phyloP scores from a whole-genome alignment of 2,888 invertebrate genomes.

The Romanomermis culicivorax region DNA sequence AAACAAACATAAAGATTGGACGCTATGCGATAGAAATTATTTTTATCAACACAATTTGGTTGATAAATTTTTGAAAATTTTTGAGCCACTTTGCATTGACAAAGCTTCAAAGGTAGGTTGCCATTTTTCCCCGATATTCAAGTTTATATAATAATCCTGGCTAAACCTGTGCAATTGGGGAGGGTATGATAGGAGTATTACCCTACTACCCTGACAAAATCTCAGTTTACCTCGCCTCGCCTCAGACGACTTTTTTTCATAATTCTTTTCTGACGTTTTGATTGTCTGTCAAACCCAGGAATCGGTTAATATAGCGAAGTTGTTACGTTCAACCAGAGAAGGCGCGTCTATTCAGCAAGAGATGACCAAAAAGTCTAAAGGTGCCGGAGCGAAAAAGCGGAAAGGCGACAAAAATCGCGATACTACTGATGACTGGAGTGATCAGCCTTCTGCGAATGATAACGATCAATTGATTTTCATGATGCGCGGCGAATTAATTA shows the following conservation, averaged over 20 bases:
- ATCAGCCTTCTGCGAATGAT: not conserved
- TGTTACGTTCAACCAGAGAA: not conserved
- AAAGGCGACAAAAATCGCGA: not conserved
- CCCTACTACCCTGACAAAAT: too few species aligned
- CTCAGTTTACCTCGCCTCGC: too few species aligned
- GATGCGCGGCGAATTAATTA: constrained; percentile 1
- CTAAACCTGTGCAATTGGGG: not conserved
- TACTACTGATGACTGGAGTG: not conserved
- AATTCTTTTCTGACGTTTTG: too few species aligned
- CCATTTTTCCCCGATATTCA: too few species aligned
- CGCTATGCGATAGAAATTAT: not conserved
- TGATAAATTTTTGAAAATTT: not conserved
- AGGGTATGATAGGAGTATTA: too few species aligned
- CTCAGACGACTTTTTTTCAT: too few species aligned
- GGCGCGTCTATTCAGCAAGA: not conserved
- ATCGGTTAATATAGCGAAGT: constrained; percentile 6
- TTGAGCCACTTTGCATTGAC: constrained; percentile 2
- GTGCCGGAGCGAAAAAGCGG: constrained; percentile 8
- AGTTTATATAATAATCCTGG: not conserved
- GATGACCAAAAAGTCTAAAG: not conserved
- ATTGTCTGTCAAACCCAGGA: constrained; percentile 1
- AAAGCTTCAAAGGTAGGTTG: constrained; percentile 4
- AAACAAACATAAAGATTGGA: constrained; percentile 3
- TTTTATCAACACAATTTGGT: constrained; percentile 3
- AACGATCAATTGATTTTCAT: constrained; percentile 5